Percentiles rank a stretch among this genome's conserved stretches.
Evolutionary conservation across 2,113 vertebrate species (phyloP).

Genomic region (Aptenodytes forsteri): DNA sequence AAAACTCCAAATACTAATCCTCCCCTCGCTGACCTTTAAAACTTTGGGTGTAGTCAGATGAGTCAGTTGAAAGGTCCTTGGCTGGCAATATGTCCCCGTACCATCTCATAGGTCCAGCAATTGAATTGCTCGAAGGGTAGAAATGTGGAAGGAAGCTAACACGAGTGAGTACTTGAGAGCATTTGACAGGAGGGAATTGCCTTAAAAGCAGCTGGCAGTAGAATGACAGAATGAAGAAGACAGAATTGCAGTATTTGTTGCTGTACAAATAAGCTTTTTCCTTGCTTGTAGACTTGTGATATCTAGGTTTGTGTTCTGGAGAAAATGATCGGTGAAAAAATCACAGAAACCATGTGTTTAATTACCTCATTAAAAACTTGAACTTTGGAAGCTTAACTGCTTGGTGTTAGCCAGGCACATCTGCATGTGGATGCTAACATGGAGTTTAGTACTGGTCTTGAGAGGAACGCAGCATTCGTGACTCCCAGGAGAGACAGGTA

Average conservation of each 20-base stretch:
- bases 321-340: background rate
- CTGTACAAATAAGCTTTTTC: background rate
- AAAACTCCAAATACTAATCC: background rate
- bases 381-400: background rate
- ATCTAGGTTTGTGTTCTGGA: background rate
- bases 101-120: background rate
- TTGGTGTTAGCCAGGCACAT: background rate
- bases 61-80: background rate
- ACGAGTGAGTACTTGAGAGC: background rate
- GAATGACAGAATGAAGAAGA: background rate
- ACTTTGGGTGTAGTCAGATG: background rate
- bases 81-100: background rate
- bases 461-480: fast-evolving
- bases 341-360: background rate
- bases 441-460: background rate
- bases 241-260: background rate
- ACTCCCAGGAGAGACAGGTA: background rate
- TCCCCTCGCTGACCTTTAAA: background rate
- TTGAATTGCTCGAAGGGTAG: background rate
- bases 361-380: background rate
- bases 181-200: background rate
- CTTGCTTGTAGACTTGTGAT: background rate
- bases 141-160: background rate
- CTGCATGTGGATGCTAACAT: too few species aligned
- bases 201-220: background rate